Conservation (phyloP, 2,888 invertebrate species). For the Lydus trimaculatus region DNA sequence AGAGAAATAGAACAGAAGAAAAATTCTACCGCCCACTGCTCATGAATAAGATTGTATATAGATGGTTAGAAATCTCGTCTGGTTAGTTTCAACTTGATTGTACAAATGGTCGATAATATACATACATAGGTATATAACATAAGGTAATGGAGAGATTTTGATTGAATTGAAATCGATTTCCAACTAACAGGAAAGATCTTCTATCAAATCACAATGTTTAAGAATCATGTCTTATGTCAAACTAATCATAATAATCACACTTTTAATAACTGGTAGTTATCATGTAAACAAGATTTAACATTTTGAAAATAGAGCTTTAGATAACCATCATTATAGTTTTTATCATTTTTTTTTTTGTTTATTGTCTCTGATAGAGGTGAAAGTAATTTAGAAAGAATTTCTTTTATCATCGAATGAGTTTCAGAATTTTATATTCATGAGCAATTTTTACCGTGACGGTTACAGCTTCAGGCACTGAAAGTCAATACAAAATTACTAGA, state of each 20-base stretch:
- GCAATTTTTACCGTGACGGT: not conserved
- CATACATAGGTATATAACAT: no score
- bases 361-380: not conserved
- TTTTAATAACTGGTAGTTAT: slow-evolving; percentile 27
- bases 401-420: not conserved
- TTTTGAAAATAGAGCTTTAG: not conserved
- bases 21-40: not conserved
- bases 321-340: not conserved
- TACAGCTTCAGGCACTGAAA: not conserved
- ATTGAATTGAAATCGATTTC: not conserved
- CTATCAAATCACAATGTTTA: slow-evolving; percentile 20
- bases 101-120: not conserved
- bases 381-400: not conserved
- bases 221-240: slow-evolving; percentile 35
- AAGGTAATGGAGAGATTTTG: not conserved
- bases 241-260: slow-evolving; percentile 34
- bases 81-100: not conserved
- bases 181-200: not conserved
- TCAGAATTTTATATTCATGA: not conserved
- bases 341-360: not conserved
- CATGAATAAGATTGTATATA: not conserved
- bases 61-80: slow-evolving; percentile 5
- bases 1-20: not conserved
- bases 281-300: not conserved
- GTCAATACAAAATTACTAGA: not conserved